Evolutionary conservation across 2,797 vertebrate species (phyloP).

Genomic region (Hafferia zeledoni): DNA sequence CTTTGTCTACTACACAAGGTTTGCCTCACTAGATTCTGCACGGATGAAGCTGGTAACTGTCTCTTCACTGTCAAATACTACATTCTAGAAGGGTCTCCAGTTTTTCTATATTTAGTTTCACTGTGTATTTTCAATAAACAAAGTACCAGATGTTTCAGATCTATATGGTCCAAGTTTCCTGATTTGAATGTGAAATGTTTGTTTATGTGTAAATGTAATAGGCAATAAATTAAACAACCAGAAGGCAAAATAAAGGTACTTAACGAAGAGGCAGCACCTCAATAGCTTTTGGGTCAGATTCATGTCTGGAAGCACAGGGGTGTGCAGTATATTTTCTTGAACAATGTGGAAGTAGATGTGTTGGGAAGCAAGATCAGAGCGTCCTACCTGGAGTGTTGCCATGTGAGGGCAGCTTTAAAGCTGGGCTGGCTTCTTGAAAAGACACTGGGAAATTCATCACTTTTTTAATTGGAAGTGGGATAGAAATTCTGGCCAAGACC

Average conservation of each 20-base stretch:
- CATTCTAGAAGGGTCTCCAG: neutral
- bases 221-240: conserved; percentile 26
- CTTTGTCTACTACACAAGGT: neutral
- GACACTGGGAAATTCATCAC: conserved; percentile 2
- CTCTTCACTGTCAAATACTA: neutral
- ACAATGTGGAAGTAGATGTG: conserved; percentile 36
- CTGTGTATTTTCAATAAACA: neutral
- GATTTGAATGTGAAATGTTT: conserved; percentile 16
- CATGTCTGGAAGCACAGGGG: neutral
- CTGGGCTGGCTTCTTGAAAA: neutral
- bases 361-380: neutral
- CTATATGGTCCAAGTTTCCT: neutral
- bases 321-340: neutral
- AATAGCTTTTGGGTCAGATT: conserved; percentile 19
- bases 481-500: neutral
- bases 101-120: neutral
- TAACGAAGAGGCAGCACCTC: neutral
- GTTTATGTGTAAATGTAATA: conserved; percentile 21
- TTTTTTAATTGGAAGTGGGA: neutral
- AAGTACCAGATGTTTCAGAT: conserved; percentile 1
- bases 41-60: neutral
- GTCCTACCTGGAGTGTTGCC: conserved; percentile 5
- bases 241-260: neutral
- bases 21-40: neutral
- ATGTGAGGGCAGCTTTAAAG: conserved; percentile 17